Evolutionary conservation across 2,113 vertebrate genomes (phyloP).

Genomic region (Stegastes partitus): DNA sequence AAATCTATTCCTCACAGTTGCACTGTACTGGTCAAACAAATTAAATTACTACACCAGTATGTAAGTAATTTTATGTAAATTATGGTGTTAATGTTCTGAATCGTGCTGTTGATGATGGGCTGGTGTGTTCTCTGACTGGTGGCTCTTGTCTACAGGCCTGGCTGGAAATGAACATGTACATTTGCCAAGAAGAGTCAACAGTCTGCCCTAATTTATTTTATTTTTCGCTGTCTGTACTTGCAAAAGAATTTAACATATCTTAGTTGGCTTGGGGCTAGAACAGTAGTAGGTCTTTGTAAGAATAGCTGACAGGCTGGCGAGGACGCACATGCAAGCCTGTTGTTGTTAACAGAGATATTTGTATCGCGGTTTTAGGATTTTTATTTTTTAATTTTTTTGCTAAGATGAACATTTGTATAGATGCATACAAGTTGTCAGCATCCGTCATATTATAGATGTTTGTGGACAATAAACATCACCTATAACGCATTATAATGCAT

Average conservation of each 20-base stretch:
- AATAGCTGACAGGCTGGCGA: constrained; percentile 55
- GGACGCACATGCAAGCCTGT: constrained; percentile 46
- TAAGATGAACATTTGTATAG: constrained; percentile 5
- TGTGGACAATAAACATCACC: constrained; percentile 20
- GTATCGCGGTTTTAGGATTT: constrained; percentile 3
- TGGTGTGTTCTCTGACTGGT: constrained; percentile 87
- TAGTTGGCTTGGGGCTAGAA: constrained; percentile 67
- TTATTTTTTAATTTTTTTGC: constrained; percentile 16
- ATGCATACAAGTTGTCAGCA: neutral
- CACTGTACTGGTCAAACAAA: constrained; percentile 93
- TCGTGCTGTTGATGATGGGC: constrained; percentile 88
- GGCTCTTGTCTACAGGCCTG: constrained; percentile 81
- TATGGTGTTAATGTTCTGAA: constrained; percentile 98
- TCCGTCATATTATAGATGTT: constrained; percentile 3
- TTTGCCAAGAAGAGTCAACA: constrained; percentile 76
- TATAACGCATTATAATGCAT: constrained; percentile 14
- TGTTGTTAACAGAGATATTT: constrained; percentile 62
- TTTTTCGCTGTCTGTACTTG: constrained; percentile 52
- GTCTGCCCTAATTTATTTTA: constrained; percentile 58
- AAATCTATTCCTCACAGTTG: constrained; percentile 90
- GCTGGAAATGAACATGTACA: constrained; percentile 73
- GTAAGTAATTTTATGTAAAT: constrained; percentile 99
- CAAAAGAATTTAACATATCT: constrained; percentile 70
- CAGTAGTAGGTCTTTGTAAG: constrained; percentile 53
- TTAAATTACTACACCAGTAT: constrained; percentile 96